Percentiles rank a stretch among this genome's conserved stretches.
These are phyloP conservation scores for Agriopis leucophaearia DNA, from an alignment of 2,888 invertebrate species.

Conservation along the genomic window DNA sequence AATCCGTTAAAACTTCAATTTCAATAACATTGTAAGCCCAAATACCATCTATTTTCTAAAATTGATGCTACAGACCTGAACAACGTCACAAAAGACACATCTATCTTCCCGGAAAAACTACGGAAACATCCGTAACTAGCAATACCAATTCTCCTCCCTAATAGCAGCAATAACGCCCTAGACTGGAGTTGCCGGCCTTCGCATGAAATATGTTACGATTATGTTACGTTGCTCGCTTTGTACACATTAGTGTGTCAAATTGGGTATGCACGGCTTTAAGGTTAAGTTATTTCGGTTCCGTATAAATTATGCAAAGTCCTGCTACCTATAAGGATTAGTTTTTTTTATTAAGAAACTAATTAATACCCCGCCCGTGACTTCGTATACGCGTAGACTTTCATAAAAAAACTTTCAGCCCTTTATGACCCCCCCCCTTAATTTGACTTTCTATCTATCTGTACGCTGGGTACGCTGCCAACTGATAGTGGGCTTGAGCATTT, in stretches of 20 bases:
- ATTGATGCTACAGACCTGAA: too few relatives aligned
- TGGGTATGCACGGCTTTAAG: conserved; percentile 26
- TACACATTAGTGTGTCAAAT: conserved; percentile 36
- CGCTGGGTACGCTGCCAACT: too few relatives aligned
- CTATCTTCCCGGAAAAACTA: background rate
- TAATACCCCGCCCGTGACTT: too few relatives aligned
- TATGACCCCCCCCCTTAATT: too few relatives aligned
- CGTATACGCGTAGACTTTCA: too few relatives aligned
- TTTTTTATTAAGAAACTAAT: too few relatives aligned
- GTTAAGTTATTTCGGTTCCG: conserved; percentile 25
- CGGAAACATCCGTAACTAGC: conserved; percentile 2
- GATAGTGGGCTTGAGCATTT: too few relatives aligned
- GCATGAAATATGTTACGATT: conserved; percentile 55
- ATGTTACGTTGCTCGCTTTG: conserved; percentile 38
- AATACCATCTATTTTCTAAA: too few relatives aligned
- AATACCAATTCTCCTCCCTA: conserved; percentile 20
- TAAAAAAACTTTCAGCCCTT: too few relatives aligned
- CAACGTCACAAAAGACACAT: background rate
- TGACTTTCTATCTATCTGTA: too few relatives aligned
- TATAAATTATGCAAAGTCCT: conserved; percentile 10
- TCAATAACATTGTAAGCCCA: too few relatives aligned
- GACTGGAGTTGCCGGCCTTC: conserved; percentile 45
- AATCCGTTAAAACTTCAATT: too few relatives aligned
- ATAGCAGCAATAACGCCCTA: conserved; percentile 48
- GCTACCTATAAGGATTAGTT: background rate